A percentile compares a stretch with the other conserved stretches of the same genome.
These are phyloP conservation scores for Drosophila persimilis DNA, from an alignment of 1,140 invertebrate species.

Conservation along the genomic window DNA sequence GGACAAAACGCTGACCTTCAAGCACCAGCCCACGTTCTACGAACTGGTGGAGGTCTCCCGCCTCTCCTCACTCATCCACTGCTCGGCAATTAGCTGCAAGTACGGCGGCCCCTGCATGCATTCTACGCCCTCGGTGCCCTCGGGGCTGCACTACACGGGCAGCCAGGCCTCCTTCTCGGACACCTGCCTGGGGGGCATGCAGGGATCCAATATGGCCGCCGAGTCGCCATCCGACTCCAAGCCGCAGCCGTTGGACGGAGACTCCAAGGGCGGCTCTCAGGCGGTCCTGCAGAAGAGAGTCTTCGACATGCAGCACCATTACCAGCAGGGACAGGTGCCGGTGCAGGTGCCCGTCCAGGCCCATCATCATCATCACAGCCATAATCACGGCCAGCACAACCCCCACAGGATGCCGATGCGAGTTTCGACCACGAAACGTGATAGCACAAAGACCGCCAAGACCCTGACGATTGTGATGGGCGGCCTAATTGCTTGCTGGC, in stretches of 20 bases:
- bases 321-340: slow-evolving; percentile 7
- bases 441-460: slow-evolving; percentile 92
- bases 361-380: slow-evolving; percentile 39
- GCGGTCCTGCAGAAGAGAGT: slow-evolving; percentile 4
- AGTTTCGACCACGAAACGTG: slow-evolving; percentile 87
- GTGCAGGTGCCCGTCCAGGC: too few relatives aligned
- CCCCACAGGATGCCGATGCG: slow-evolving; percentile 82
- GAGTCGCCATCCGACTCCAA: slow-evolving; percentile 13
- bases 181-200: slow-evolving; percentile 51
- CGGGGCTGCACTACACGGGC: slow-evolving; percentile 61
- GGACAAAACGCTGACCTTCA: slow-evolving; percentile 59
- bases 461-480: slow-evolving; percentile 96
- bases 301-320: slow-evolving; percentile 31
- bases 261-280: neutral
- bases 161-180: slow-evolving; percentile 59
- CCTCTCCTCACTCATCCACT: slow-evolving; percentile 67
- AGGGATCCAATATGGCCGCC: slow-evolving; percentile 6
- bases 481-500: slow-evolving; percentile 95
- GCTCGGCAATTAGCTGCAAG: slow-evolving; percentile 70
- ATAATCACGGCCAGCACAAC: slow-evolving; percentile 33
- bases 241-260: neutral
- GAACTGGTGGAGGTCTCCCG: slow-evolving; percentile 78
- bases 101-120: slow-evolving; percentile 64
- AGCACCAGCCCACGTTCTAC: slow-evolving; percentile 76
- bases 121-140: slow-evolving; percentile 43